These are phyloP conservation scores for Phaethornis superciliosus DNA, from an alignment of 2,113 vertebrate species.

Conservation along the genomic window DNA sequence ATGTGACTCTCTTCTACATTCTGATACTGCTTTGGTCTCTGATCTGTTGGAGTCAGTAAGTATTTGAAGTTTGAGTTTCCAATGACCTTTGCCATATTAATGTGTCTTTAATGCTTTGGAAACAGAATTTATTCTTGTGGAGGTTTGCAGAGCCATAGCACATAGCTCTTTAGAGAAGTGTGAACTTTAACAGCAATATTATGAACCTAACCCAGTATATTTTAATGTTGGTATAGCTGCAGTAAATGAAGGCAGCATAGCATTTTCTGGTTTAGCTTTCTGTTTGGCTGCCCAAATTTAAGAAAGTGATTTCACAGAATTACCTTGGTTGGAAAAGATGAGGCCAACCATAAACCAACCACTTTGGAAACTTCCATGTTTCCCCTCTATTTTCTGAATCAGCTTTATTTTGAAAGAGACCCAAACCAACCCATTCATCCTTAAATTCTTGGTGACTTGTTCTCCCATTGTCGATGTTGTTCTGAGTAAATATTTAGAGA, in stretches of 20 bases:
- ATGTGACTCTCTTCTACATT: neutral
- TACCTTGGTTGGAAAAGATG: too few relatives aligned
- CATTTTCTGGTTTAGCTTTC: neutral
- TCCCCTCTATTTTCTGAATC: neutral
- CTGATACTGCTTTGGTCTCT: conserved; percentile 50
- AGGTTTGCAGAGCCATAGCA: neutral
- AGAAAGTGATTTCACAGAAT: neutral
- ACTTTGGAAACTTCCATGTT: neutral
- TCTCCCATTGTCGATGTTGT: neutral
- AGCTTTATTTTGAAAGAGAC: neutral
- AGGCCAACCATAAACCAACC: too few relatives aligned
- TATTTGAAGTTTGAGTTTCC: conserved; percentile 66
- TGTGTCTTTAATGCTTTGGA: conserved; percentile 28
- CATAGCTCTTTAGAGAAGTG: neutral
- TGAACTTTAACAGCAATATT: neutral
- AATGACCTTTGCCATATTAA: conserved; percentile 36
- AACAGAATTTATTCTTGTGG: conserved; percentile 1
- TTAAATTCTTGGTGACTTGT: neutral
- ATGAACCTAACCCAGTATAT: neutral
- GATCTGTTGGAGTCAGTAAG: conserved; percentile 37
- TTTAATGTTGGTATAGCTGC: neutral
- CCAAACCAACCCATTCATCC: neutral
- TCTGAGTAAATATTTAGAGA: neutral
- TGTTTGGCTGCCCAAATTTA: neutral
- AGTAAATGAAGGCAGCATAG: neutral